These are phyloP conservation scores for Petrocephalus sullivani DNA, from an alignment of 2,797 vertebrate species.

Conservation along the genomic window DNA sequence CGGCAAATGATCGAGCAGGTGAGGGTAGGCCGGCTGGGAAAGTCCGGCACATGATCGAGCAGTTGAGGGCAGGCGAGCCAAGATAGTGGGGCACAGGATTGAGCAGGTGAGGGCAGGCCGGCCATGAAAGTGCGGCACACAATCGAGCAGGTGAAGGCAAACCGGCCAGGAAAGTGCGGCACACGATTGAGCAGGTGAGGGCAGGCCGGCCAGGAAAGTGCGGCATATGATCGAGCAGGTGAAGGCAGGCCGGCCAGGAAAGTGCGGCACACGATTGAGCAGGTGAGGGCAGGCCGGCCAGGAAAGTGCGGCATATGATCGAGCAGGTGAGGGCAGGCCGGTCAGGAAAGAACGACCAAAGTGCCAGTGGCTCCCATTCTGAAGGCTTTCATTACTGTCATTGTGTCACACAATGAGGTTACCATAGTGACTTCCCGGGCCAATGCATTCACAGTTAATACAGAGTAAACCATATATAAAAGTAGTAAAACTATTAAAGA, in stretches of 20 bases:
- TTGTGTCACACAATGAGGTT: not conserved
- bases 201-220: slow-evolving; percentile 65
- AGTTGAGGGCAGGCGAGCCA: not conserved
- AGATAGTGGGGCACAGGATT: too few species aligned
- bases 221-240: slow-evolving; percentile 96
- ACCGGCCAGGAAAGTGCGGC: too few species aligned
- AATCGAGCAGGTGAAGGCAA: not conserved
- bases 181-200: too few species aligned
- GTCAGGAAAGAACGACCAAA: not conserved
- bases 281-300: slow-evolving; percentile 21
- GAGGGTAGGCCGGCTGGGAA: not conserved
- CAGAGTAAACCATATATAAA: not conserved
- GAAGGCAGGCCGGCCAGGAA: not conserved
- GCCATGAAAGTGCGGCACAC: too few species aligned
- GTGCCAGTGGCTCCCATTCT: not conserved
- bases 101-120: not conserved
- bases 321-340: slow-evolving; percentile 71
- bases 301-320: slow-evolving; percentile 91
- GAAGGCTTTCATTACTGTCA: not conserved
- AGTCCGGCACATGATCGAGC: too few species aligned
- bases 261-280: too few species aligned
- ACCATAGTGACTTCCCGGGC: not conserved
- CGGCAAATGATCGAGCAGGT: slow-evolving; percentile 96
- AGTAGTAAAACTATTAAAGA: not conserved
- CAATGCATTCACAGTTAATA: not conserved